phyloP scores from a whole-genome alignment of 92 coral and sea anemone species.

The Bergia sp. region DNA sequence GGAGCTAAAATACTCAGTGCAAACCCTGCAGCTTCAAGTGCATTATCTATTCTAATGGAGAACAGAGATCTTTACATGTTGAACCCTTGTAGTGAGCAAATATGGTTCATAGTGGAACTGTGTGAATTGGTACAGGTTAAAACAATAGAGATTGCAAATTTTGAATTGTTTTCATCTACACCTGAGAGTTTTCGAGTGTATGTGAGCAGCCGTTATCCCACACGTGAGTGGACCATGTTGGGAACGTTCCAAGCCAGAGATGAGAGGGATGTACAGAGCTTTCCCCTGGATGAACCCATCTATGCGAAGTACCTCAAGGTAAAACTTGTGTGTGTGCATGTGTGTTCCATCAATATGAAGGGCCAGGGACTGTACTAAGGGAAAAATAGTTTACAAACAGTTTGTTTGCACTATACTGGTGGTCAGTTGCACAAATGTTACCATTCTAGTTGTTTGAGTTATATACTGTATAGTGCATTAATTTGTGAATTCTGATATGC shows the following conservation, averaged over 20 bases:
- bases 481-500: no score
- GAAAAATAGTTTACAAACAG: not conserved
- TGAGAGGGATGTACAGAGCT: constrained; percentile 85
- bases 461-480: no score
- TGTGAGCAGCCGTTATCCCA: constrained; percentile 92
- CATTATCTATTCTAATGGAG: constrained; percentile 78
- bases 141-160: constrained; percentile 91
- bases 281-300: constrained; percentile 91
- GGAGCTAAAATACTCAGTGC: constrained; percentile 87
- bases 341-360: not conserved
- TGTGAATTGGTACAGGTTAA: constrained; percentile 92
- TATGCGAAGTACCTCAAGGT: constrained; percentile 99
- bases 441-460: no score
- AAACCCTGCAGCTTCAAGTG: constrained; percentile 85
- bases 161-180: constrained; percentile 94
- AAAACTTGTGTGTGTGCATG: not conserved
- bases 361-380: not conserved
- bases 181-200: constrained; percentile 91
- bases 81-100: constrained; percentile 94
- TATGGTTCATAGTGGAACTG: constrained; percentile 95
- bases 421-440: no score
- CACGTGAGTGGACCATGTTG: constrained; percentile 94
- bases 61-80: constrained; percentile 94
- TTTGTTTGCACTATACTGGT: no score
- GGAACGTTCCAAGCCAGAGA: constrained; percentile 93